phyloP scores from a whole-genome alignment of 1,140 invertebrate species.

The Calephelis virginiensis region DNA sequence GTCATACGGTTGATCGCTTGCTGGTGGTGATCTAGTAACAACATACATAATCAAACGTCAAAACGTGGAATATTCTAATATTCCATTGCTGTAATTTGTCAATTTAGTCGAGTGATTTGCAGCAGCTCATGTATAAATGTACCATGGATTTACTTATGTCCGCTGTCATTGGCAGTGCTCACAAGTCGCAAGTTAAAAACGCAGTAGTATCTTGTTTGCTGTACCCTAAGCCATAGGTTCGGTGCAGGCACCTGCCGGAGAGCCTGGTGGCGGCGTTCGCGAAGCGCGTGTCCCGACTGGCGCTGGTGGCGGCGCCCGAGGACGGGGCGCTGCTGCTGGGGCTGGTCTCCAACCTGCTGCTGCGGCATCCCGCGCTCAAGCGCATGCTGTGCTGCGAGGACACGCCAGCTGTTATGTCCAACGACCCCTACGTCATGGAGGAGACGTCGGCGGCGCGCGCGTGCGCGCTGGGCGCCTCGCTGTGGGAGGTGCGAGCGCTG shows the following conservation, averaged over 20 bases:
- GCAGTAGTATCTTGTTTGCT: too few relatives aligned
- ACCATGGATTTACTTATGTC: too few relatives aligned
- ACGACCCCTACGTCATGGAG: slow-evolving; percentile 90
- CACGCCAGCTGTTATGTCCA: slow-evolving; percentile 71
- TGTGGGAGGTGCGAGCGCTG: slow-evolving; percentile 94
- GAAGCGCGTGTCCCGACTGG: slow-evolving; percentile 91
- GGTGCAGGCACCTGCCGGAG: slow-evolving; percentile 91
- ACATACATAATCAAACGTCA: too few relatives aligned
- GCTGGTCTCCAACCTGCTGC: slow-evolving; percentile 92
- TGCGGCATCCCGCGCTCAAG: slow-evolving; percentile 91
- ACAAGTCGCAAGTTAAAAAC: too few relatives aligned
- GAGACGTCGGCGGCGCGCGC: slow-evolving; percentile 89
- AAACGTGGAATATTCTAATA: too few relatives aligned
- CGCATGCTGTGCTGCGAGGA: slow-evolving; percentile 83
- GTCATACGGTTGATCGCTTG: too few relatives aligned
- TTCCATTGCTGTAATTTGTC: too few relatives aligned
- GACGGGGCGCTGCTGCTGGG: slow-evolving; percentile 89
- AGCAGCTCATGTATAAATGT: too few relatives aligned
- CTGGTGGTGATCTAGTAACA: too few relatives aligned
- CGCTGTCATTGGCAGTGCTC: too few relatives aligned
- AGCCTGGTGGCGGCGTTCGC: slow-evolving; percentile 95
- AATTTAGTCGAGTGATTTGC: too few relatives aligned
- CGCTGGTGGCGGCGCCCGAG: slow-evolving; percentile 88
- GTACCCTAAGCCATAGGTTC: background rate
- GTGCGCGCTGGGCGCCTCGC: slow-evolving; percentile 89